Base-by-base conservation (phyloP, 2,888 invertebrate species). In the Dugesia japonica region DNA sequence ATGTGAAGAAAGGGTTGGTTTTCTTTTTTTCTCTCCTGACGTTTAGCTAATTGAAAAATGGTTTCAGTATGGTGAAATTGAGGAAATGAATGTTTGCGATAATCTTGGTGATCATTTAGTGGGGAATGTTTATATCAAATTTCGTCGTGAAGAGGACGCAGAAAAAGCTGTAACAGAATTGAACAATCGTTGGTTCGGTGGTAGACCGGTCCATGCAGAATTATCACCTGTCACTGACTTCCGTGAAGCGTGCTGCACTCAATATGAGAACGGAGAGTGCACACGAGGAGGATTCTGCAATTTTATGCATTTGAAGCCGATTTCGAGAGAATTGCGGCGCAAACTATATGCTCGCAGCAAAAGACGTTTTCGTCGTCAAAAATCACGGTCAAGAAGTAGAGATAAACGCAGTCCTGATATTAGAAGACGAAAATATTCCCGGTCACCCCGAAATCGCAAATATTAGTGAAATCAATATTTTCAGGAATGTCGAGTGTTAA, bases 1-100 rank as follows among this genome's bases (percentile, higher is more conserved):
- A 85, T 91, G 95, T 83, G 95, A 97, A 85, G 94, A 94, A 83
- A 95, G 95, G 85, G 87, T 87, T 84, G 81, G 80, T 76, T 56
- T 26, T 74, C 17, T 17, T 76, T 75, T 13, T 75, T 26, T 26
- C 26, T 26, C 27, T 73, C 17, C 28, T 73, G 20, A n/a, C n/a
- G n/a, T n/a, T n/a, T n/a, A n/a, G n/a, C n/a, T n/a, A n/a, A n/a
- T n/a, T n/a, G n/a, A n/a, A 73, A 78, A 73, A 78, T 72, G 71
- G 71, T 82, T 83, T 73, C 82, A 88, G 87, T 98, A 98, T 86
- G 98, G 98, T 0, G 95, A 97, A 86, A 97, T 98, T 82, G 98
- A 99, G 85, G 98, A 99, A 86, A 97, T 98, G 94, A 98, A 99
- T 86, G 95, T 99, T 0, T 99, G 98, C 86, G 98, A 99, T 86